Evolutionary conservation across 2,888 invertebrate genomes (phyloP), one percentile per base, ranked within the genome.

Genomic region (Mimas tiliae): DNA sequence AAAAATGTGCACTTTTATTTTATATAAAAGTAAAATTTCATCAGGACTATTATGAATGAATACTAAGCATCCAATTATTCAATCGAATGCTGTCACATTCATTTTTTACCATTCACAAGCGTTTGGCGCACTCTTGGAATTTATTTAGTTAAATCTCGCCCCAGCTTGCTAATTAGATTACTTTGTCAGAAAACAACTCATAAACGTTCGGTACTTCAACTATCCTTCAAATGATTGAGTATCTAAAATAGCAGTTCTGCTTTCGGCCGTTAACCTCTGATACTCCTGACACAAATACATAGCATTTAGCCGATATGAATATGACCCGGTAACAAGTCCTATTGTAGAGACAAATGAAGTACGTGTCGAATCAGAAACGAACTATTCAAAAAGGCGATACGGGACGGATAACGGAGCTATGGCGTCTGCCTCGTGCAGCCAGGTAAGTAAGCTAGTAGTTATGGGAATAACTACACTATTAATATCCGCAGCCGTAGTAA

Each of bases 281-380:
- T 74, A 82, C 82, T 84, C 80, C 84, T 91, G 89, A 87, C 91
- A 90, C 82, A 83, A 85, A 90, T 92, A 78, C 91, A 90, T 90
- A 85, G 75, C 72, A 80, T 81, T 85, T 80, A 83, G 79, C 77
- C 77, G 72, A 79, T 84, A 86, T 85, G 86, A 86, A 86, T 86
- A 85, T 89, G 88, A 86, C 89, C 88, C 81, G 86, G 83, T 85
- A 86, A 83, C 87, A 86, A 76, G 84, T 85, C 84, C 89, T 83
- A 90, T 90, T 92, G 91, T 90, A 77, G 80, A 70, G 70, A 72
- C 82, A 82, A 82, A 86, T 86, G 82, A 84, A 84, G 85, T 88
- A 89, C 90, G 92, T 91, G 89, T 88, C 93, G 89, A 93, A 93
- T 93, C 87, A 82, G 88, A 87, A 87, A 86, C 86, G 79, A 81